Evolutionary conservation across 2,113 vertebrate species (phyloP), one percentile per base, ranked within the genome.

Genomic region (Hippocampus guttulatus): DNA sequence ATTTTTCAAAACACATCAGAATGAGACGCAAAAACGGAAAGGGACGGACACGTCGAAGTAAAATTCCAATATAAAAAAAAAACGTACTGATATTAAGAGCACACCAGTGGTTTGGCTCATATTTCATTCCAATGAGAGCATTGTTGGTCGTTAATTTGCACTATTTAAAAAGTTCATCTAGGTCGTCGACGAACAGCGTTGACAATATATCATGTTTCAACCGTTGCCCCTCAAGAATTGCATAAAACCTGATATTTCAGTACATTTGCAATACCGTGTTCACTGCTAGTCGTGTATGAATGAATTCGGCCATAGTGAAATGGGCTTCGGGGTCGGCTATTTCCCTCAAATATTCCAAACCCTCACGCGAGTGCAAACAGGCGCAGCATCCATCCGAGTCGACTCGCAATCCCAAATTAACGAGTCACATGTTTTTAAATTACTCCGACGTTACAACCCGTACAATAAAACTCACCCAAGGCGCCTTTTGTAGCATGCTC

Each of bases 1-100:
- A 5, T 18, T n/a, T 64, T 70, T 72, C 55, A 7, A 77, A 73
- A 79, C 78, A 75, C 72, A 70, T 33, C 15, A 1, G 7, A 1
- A 1, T 1, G 1, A 8, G 16, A 27, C 62, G 27, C 16, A 14
- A 25, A 58, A 23, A 25, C 2, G 52, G 11, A 23, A 64, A 0
- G 0, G 1, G 0, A 47, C 45, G 3, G 45, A 0, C 7, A 0
- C 61, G 84, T 84, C 76, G 77, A 64, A 85, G 70, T 85, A 88
- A 65, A 65, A 65, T 6, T 8, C 8, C 25, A 8, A n/a, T n/a
- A n/a, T 38, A 4, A 5, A 25, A 57, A 3, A 9, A 25, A 23
- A 21, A 57, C 6, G 2, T 33, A 20, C 16, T 33, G 30, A 20
- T 40, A 20, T 20, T 10, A 64, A 64, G 5, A 2, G 2, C 33